Evolutionary conservation across 1,140 invertebrate genomes (phyloP).

Genomic region (Ganaspis sp.): DNA sequence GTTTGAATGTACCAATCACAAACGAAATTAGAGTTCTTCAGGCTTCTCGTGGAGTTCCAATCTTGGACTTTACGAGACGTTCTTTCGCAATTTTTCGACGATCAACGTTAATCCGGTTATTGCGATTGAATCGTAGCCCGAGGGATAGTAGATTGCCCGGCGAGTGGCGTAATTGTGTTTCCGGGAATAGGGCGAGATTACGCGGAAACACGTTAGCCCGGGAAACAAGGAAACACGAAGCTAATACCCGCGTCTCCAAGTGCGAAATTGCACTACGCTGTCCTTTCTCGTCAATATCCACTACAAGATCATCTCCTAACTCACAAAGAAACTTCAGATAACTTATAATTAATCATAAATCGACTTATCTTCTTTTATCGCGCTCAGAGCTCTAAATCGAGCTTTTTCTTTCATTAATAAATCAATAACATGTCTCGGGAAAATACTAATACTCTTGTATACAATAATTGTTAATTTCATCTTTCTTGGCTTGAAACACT

Average conservation of each 20-base stretch:
- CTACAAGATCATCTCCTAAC: not conserved
- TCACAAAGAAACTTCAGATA: not conserved
- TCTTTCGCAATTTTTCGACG: constrained; percentile 36
- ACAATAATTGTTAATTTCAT: too few species aligned
- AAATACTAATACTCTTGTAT: too few species aligned
- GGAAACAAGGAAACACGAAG: constrained; percentile 37
- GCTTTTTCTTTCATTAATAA: too few species aligned
- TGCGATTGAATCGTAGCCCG: constrained; percentile 17
- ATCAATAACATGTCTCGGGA: too few species aligned
- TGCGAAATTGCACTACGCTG: not conserved
- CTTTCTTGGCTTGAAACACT: too few species aligned
- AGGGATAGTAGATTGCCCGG: constrained; percentile 22
- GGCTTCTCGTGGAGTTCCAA: not conserved
- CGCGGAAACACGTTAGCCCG: constrained; percentile 40
- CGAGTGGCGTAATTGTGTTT: constrained; percentile 25
- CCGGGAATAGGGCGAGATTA: constrained; percentile 35
- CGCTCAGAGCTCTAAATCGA: too few species aligned
- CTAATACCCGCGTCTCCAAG: constrained; percentile 5
- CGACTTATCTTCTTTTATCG: not conserved
- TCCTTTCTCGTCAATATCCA: not conserved
- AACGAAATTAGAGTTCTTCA: not conserved
- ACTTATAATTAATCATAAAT: not conserved
- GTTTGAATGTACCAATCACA: constrained; percentile 11
- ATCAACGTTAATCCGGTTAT: constrained; percentile 50
- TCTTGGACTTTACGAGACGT: not conserved